These are phyloP conservation scores for Plebejus argus DNA, from an alignment of 2,888 invertebrate species.

Conservation along the genomic window DNA sequence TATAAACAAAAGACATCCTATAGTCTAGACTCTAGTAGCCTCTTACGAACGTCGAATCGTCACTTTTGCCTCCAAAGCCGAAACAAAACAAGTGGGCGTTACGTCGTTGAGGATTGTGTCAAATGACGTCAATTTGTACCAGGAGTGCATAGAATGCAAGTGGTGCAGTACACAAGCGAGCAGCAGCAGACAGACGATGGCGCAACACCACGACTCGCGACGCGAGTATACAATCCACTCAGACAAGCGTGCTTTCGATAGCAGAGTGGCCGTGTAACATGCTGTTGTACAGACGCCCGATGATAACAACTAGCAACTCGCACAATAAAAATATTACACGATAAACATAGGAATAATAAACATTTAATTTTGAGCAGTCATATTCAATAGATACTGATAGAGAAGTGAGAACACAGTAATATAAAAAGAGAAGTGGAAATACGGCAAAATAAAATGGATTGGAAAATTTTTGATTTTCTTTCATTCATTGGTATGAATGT, in stretches of 20 bases:
- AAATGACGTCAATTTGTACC: constrained; percentile 66
- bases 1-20: no score
- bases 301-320: constrained; percentile 33
- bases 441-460: no score
- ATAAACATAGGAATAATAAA: not conserved
- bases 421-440: no score
- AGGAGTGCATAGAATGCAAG: constrained; percentile 52
- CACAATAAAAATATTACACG: not conserved
- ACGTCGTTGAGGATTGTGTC: constrained; percentile 45
- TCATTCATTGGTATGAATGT: not conserved
- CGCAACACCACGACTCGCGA: not conserved
- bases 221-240: not conserved
- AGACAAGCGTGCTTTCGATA: not conserved
- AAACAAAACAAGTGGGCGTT: constrained; percentile 35
- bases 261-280: not conserved
- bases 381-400: not conserved
- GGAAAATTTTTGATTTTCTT: not conserved
- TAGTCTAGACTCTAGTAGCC: accelerated
- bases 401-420: no score
- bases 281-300: constrained; percentile 43
- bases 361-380: not conserved
- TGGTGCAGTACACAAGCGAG: not conserved
- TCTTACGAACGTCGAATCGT: no score
- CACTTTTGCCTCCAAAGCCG: constrained; percentile 7
- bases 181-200: not conserved